Evolutionary conservation across 2,797 vertebrate species (phyloP).

Genomic region (Malacoctenus gilli): DNA sequence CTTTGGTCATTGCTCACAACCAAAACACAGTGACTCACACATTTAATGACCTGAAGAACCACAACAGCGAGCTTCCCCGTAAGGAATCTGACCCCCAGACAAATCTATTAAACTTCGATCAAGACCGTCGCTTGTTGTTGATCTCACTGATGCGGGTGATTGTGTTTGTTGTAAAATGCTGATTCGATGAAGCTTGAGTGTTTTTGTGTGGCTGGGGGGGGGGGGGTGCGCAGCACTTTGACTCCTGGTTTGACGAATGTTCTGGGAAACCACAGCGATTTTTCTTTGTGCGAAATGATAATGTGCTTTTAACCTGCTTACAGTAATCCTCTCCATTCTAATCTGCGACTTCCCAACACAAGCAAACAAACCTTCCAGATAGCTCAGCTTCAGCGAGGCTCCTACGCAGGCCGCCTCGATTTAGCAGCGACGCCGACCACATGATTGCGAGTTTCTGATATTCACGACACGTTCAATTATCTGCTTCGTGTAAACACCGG

Average conservation of each 20-base stretch:
- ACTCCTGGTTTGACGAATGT: slow-evolving; percentile 1
- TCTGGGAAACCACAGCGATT: slow-evolving; percentile 2
- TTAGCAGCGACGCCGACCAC: slow-evolving; percentile 48
- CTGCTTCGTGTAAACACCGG: slow-evolving; percentile 50
- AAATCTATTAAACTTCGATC: slow-evolving; percentile 13
- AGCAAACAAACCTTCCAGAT: slow-evolving; percentile 31
- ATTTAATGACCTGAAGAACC: slow-evolving; percentile 17
- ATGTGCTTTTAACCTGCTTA: slow-evolving; percentile 40
- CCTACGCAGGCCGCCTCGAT: slow-evolving; percentile 14
- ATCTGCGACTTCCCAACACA: slow-evolving; percentile 38
- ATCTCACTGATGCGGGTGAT: neutral
- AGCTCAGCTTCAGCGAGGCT: slow-evolving; percentile 18
- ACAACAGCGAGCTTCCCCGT: neutral
- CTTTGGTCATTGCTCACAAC: slow-evolving; percentile 3
- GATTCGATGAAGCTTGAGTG: neutral
- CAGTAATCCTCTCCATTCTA: slow-evolving; percentile 44
- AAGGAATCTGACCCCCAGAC: neutral
- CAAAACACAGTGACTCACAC: slow-evolving; percentile 11
- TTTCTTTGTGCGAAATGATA: slow-evolving; percentile 25
- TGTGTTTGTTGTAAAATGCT: neutral
- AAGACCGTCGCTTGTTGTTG: slow-evolving; percentile 3
- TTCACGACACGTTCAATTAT: slow-evolving; percentile 51
- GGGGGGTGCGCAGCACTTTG: slow-evolving; percentile 1
- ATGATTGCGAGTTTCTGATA: slow-evolving; percentile 58
- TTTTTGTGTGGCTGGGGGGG: slow-evolving; percentile 1